Percentiles rank a stretch among this genome's conserved stretches.
These are phyloP conservation scores for Osedax frankpressi DNA, from an alignment of 2,888 invertebrate species.

Conservation along the genomic window DNA sequence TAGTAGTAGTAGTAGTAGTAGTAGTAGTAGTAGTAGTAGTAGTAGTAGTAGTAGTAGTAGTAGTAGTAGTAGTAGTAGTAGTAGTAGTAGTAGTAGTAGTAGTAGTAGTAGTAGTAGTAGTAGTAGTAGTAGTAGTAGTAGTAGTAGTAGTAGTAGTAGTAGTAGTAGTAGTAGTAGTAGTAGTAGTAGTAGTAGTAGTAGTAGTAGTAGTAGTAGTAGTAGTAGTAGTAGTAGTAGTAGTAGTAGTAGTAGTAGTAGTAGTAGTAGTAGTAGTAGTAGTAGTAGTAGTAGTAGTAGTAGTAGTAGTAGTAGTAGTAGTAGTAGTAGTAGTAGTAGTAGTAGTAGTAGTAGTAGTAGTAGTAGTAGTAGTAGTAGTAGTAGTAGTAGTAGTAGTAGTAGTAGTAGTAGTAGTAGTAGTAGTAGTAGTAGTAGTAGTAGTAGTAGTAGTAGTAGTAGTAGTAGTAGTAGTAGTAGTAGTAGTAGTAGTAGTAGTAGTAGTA, in stretches of 20 bases:
- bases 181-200: not conserved
- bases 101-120: not conserved
- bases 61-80: not conserved
- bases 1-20: not conserved
- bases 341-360: conserved; percentile 13
- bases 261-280: not conserved
- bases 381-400: conserved; percentile 13
- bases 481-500: not conserved
- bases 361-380: conserved; percentile 14
- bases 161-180: conserved; percentile 12
- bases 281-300: not conserved
- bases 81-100: conserved; percentile 6
- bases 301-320: conserved; percentile 11
- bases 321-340: conserved; percentile 15
- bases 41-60: not conserved
- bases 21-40: not conserved
- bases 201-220: not conserved
- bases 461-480: not conserved
- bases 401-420: conserved; percentile 14
- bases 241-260: not conserved
- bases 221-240: conserved; percentile 12
- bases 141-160: conserved; percentile 6
- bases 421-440: conserved; percentile 10
- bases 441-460: conserved; percentile 11
- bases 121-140: conserved; percentile 5